A percentile compares a stretch with the other conserved stretches of the same genome.
phyloP scores from a whole-genome alignment of 2,888 invertebrate genomes.

The Apamea epomidion region DNA sequence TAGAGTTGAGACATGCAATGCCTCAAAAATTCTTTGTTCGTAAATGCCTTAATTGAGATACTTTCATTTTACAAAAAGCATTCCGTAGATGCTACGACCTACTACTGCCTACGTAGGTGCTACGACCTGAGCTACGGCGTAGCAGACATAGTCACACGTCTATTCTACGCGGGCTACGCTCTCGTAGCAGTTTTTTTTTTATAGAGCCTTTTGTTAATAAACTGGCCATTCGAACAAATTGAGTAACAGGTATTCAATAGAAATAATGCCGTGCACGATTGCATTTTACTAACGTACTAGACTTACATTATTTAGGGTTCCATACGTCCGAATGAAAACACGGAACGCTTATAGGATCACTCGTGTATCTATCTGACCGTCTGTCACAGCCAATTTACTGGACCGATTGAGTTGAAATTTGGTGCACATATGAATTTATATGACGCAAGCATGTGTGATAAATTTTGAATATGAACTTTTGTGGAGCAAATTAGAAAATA shows the following conservation, averaged over 20 bases:
- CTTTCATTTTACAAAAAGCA: constrained; percentile 30
- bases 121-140: constrained; percentile 24
- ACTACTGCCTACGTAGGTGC: too few species aligned
- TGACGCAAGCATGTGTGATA: background rate
- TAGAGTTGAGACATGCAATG: background rate
- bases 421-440: background rate
- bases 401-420: background rate
- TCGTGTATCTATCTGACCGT: background rate
- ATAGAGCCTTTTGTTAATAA: background rate
- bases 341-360: background rate
- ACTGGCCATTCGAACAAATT: background rate
- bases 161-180: constrained; percentile 6
- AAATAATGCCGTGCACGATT: background rate
- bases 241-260: background rate
- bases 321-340: background rate
- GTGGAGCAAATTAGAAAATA: background rate
- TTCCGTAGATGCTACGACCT: constrained; percentile 7
- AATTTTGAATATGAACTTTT: background rate
- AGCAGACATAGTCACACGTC: constrained; percentile 5
- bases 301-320: background rate
- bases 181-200: constrained; percentile 7
- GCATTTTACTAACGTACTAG: background rate
- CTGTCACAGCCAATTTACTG: background rate
- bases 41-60: background rate
- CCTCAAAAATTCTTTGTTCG: background rate